These are phyloP conservation scores for Corythornis cristatus DNA, from an alignment of 2,113 vertebrate genomes.

Conservation along the genomic window DNA sequence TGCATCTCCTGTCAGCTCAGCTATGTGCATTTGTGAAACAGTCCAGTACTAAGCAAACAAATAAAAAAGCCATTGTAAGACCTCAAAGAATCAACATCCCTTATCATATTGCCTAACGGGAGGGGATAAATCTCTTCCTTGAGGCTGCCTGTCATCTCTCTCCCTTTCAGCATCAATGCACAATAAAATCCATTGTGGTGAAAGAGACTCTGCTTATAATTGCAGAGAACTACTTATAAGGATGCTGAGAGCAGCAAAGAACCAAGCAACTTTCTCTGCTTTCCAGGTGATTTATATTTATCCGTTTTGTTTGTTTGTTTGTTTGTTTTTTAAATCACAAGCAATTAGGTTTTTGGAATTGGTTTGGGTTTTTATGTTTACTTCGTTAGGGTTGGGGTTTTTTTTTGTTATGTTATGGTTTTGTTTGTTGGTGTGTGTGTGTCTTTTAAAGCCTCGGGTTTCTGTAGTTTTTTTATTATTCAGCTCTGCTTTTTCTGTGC, in stretches of 20 bases:
- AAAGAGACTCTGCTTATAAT: slow-evolving; percentile 17
- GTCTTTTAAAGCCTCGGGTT: background rate
- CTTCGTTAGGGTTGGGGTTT: too few relatives aligned
- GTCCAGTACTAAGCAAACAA: slow-evolving; percentile 69
- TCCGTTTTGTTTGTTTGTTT: too few relatives aligned
- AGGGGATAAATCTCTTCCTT: slow-evolving; percentile 40
- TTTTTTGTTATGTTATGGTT: too few relatives aligned
- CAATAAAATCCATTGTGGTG: slow-evolving; percentile 38
- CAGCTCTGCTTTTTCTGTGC: background rate
- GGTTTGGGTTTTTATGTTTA: background rate
- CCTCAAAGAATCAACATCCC: slow-evolving; percentile 49
- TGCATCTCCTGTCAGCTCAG: slow-evolving; percentile 61
- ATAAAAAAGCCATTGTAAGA: slow-evolving; percentile 77
- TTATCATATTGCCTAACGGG: slow-evolving; percentile 65
- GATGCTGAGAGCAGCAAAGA: background rate
- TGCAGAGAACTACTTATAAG: slow-evolving; percentile 5
- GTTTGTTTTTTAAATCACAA: background rate
- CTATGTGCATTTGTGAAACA: slow-evolving; percentile 58
- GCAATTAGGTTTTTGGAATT: background rate
- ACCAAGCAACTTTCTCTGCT: background rate
- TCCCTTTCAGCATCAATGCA: slow-evolving; percentile 15
- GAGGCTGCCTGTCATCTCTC: slow-evolving; percentile 15
- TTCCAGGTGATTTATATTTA: background rate
- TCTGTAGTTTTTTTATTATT: background rate
- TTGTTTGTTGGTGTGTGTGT: background rate